Percentiles rank a stretch among this genome's conserved stretches.
These are phyloP conservation scores for Mamestra configurata DNA, from an alignment of 1,140 invertebrate genomes.

Conservation along the genomic window DNA sequence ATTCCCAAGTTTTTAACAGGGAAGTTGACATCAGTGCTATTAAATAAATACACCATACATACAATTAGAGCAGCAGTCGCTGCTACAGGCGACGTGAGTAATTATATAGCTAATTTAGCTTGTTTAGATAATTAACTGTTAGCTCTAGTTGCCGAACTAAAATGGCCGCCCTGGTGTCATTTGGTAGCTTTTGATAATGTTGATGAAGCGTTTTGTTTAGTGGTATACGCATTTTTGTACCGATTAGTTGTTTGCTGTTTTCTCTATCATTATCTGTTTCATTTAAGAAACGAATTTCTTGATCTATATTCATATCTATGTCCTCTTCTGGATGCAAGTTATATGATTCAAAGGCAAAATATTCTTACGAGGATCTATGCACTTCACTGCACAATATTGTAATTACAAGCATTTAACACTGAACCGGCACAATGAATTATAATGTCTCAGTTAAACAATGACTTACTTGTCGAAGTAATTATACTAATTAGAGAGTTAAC, in stretches of 20 bases:
- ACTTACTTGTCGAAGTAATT: slow-evolving; percentile 38
- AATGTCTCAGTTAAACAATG: slow-evolving; percentile 32
- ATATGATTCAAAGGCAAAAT: background rate
- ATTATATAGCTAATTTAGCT: slow-evolving; percentile 70
- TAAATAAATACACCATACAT: slow-evolving; percentile 11
- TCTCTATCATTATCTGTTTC: background rate
- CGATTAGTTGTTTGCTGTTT: background rate
- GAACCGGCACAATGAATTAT: slow-evolving; percentile 30
- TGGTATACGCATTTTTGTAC: background rate
- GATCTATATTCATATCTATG: background rate
- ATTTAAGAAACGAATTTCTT: background rate
- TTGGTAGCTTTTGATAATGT: slow-evolving; percentile 26
- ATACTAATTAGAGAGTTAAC: slow-evolving; percentile 37
- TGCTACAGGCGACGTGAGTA: slow-evolving; percentile 48
- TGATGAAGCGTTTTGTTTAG: slow-evolving; percentile 21
- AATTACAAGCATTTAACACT: slow-evolving; percentile 8
- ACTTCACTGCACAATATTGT: slow-evolving; percentile 23
- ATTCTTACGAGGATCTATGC: background rate
- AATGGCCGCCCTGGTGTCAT: slow-evolving; percentile 17
- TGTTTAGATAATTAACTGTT: slow-evolving; percentile 68
- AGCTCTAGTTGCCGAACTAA: slow-evolving; percentile 44
- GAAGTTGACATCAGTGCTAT: slow-evolving; percentile 11
- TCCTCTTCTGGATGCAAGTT: too few relatives aligned
- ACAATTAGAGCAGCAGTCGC: slow-evolving; percentile 25
- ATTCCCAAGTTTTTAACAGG: background rate